Base-by-base conservation (phyloP, 2,797 vertebrate species). In the Delichon dasypus region DNA sequence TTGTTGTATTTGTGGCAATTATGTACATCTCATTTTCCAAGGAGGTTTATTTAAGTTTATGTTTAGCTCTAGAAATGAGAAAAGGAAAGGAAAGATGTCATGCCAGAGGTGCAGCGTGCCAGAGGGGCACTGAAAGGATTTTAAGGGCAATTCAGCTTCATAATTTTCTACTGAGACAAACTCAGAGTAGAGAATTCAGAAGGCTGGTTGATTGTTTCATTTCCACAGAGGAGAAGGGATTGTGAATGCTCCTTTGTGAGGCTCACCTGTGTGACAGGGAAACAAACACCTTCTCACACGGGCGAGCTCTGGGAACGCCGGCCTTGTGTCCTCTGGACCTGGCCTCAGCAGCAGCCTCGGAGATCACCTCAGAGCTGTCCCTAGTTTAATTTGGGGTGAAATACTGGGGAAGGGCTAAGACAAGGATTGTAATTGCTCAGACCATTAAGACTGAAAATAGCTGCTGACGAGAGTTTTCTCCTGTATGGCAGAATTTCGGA, bases 381-480 rank as follows among this genome's bases (percentile, higher is more conserved):
- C 85, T 92, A 68, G 73, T 93, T 90, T 80, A 83, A 71, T 86
- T 85, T 93, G 87, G 87, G 87, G 16, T 19, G 4, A 95, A 94
- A 91, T 90, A 57, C 42, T 27, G 13, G 90, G 81, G 88, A 85
- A 53, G 66, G 89, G 54, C 42, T 93, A 60, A 50, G 71, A 71
- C 30, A 80, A 66, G 75, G 79, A 21, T 22, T 78, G 34, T 77
- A 94, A 95, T 83, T 94, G 91, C 81, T 93, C 54, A 83, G 40
- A 81, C 36, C 55, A 80, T 94, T 96, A 88, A 62, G 80, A 51
- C 1, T 88, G 95, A 29, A 89, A 91, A 94, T 89, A 93, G 79
- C 92, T 95, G 94, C 94, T 97, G 95, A 78, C 3, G 4, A 68
- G 89, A 68, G 72, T 58, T 85, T 92, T 92, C 89, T 94, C 88